Conservation (phyloP, 2,888 invertebrate species). For the Agriotes lineatus region DNA sequence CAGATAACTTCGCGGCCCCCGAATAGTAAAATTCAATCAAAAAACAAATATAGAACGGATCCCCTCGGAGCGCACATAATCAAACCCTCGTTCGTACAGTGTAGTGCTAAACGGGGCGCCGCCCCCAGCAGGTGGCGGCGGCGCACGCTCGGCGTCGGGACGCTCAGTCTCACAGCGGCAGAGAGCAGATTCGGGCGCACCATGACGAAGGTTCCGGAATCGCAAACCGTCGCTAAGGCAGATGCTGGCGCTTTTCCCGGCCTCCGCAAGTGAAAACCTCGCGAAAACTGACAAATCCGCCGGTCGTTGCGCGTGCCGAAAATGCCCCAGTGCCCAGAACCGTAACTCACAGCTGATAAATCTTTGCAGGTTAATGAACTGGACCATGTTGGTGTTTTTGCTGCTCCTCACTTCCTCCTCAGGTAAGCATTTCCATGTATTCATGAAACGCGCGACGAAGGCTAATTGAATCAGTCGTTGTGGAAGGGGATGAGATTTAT, state of each 20-base stretch:
- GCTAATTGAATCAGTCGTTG: too few species aligned
- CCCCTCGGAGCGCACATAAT: constrained; percentile 42
- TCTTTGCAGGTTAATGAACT: constrained; percentile 46
- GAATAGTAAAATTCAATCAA: not conserved
- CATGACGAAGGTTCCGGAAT: constrained; percentile 44
- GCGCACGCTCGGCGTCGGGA: constrained; percentile 60
- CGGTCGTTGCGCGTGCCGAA: constrained; percentile 19
- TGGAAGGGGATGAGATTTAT: too few species aligned
- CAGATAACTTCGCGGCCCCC: not conserved
- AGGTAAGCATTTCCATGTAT: constrained; percentile 19
- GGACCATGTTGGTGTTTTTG: constrained; percentile 49
- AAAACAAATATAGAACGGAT: constrained; percentile 37
- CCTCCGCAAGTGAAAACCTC: constrained; percentile 26
- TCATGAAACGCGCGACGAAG: too few species aligned
- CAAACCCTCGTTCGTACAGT: constrained; percentile 43
- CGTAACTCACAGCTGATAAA: constrained; percentile 38
- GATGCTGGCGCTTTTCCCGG: constrained; percentile 26
- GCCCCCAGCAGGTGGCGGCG: constrained; percentile 45
- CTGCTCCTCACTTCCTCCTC: constrained; percentile 29
- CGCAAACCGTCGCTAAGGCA: constrained; percentile 33
- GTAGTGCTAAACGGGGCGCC: constrained; percentile 44
- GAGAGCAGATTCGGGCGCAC: constrained; percentile 51
- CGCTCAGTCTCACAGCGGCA: constrained; percentile 60
- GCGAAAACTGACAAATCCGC: not conserved
- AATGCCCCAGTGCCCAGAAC: constrained; percentile 31